Base-by-base conservation (phyloP, 1,140 invertebrate species). In the Drosophila yakuba region DNA sequence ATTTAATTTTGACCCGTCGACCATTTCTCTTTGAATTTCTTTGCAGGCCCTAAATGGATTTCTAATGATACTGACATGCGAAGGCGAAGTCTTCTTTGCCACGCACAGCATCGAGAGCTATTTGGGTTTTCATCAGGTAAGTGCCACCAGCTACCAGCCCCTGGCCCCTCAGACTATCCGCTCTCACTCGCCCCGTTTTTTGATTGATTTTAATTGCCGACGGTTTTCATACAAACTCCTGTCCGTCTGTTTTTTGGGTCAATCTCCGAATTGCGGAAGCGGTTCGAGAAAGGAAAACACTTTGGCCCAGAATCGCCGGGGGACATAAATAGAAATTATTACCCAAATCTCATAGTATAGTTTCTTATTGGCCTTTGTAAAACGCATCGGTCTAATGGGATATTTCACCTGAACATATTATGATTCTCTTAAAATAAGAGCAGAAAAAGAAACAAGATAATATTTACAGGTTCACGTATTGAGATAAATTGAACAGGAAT, bases 21-120 rank as follows among this genome's bases (percentile, higher is more conserved):
- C 55, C 48, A 41, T 75, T 74, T 77, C 74, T 79, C 52, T 60
- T 50, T 75, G 68, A 59, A 60, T 81, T 71, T 84, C 93, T 81
- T 95, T 97, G 51, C 95, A 99, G 98, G 98, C 98, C 77, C 94
- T 99, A 91, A 99, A 99, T 94, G 99, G 98, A 76, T 99, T 99
- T 94, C 95, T 99, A 91, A 96, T 99, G 94, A 99, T 99, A 91
- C 94, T 99, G 57, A 99, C 98, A 56, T 99, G 98, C 94, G 98
- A 99, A 93, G 98, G 98, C 56, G 99, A 99, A 93, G 98, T 99
- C 23, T 99, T 99, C 94, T 99, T 99, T 94, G 98, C 98, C 43
- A 99, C 98, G 44, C 97, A 99, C 94, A 99, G 97, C 93, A 99
- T 99, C 92, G 99, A 99, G 95, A 98, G 97, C 93, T 99, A 99